These are phyloP conservation scores for Brachionus manjavacas DNA, from an alignment of 1,140 invertebrate species.

Conservation along the genomic window DNA sequence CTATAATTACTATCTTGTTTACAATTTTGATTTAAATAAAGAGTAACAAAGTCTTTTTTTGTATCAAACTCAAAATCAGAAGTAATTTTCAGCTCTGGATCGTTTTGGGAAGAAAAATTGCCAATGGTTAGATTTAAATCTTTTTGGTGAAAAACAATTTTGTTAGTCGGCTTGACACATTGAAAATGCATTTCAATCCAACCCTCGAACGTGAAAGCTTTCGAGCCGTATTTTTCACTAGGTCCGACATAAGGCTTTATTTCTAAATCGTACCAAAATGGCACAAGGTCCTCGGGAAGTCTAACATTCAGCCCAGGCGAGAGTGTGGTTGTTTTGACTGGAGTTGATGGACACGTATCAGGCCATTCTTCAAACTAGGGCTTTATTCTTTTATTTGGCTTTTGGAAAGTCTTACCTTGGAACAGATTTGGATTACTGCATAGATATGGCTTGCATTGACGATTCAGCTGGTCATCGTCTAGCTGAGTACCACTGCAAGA, in stretches of 20 bases:
- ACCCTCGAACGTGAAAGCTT: constrained; percentile 31
- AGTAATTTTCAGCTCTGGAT: not conserved
- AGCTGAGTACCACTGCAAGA: not conserved
- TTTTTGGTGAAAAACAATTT: constrained; percentile 31
- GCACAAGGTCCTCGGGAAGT: not conserved
- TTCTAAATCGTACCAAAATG: constrained; percentile 2
- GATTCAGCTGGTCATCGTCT: not conserved
- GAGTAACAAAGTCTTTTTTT: constrained; percentile 21
- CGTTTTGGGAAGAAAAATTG: not conserved
- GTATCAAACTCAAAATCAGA: not conserved
- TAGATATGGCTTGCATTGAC: not conserved
- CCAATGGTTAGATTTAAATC: not conserved
- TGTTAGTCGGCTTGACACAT: constrained; percentile 11
- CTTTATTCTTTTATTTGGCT: not conserved
- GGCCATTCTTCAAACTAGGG: not conserved
- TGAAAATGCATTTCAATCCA: not conserved
- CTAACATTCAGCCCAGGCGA: not conserved
- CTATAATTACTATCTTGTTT: constrained; percentile 9
- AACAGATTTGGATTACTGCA: not conserved
- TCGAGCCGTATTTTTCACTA: not conserved
- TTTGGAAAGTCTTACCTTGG: not conserved
- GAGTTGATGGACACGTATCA: not conserved
- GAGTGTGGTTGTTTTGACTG: not conserved
- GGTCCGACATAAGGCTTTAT: constrained; percentile 29
- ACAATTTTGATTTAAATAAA: constrained; percentile 6